These are phyloP conservation scores for Catamblyrhynchus diadema DNA, from an alignment of 2,797 vertebrate genomes.

Conservation along the genomic window DNA sequence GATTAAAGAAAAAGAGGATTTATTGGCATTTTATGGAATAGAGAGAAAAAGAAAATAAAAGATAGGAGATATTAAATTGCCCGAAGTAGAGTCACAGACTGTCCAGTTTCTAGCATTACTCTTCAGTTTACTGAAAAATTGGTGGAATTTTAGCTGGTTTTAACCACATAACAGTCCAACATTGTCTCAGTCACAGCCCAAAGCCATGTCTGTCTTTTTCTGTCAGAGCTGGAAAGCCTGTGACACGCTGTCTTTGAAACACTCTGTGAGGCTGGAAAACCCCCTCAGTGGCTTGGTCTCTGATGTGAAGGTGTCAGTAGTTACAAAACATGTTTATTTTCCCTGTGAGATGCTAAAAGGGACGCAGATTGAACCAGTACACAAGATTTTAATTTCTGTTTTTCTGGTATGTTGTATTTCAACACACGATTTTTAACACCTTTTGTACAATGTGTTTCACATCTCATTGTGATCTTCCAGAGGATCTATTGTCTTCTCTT, in stretches of 20 bases:
- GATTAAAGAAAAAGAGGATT: slow-evolving; percentile 67
- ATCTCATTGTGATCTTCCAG: background rate
- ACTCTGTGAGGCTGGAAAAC: background rate
- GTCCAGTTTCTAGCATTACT: background rate
- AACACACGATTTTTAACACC: background rate
- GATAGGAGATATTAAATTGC: slow-evolving; percentile 52
- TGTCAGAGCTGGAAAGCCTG: background rate
- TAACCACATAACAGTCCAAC: background rate
- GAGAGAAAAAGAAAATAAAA: slow-evolving; percentile 44
- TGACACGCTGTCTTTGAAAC: background rate
- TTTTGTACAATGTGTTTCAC: background rate
- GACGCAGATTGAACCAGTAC: background rate
- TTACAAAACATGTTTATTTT: slow-evolving; percentile 25
- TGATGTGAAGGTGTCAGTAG: background rate
- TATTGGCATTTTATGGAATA: slow-evolving; percentile 45
- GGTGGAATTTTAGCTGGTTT: slow-evolving; percentile 23
- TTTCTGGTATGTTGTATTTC: background rate
- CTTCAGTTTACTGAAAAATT: slow-evolving; percentile 11
- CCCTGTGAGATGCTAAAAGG: background rate
- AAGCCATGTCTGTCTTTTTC: slow-evolving; percentile 12
- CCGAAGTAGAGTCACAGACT: slow-evolving; percentile 11
- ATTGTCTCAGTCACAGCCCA: slow-evolving; percentile 14
- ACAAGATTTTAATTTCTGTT: background rate
- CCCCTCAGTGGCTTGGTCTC: background rate
- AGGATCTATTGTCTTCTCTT: slow-evolving; percentile 20